Conservation (phyloP, 2,113 vertebrate species). For the Trichomycterus rosablanca region DNA sequence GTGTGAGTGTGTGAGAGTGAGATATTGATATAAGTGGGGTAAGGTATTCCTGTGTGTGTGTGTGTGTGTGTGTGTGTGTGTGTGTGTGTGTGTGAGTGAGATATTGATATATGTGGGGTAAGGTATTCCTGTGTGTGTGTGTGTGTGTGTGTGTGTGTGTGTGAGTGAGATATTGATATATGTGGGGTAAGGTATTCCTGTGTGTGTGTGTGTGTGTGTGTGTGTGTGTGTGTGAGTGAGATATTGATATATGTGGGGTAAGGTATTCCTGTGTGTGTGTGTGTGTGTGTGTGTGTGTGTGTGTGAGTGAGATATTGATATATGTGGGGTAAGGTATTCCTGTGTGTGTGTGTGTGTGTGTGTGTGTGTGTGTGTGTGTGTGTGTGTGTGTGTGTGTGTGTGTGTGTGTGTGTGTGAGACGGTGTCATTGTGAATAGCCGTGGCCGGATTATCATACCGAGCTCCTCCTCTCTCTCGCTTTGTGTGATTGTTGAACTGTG, state of each 20-base stretch:
- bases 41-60: no score
- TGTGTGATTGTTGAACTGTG: constrained; percentile 73
- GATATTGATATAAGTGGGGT: no score
- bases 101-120: not conserved
- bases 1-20: no score
- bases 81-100: not conserved
- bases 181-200: no score
- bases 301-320: not conserved
- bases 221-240: not conserved
- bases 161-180: not conserved
- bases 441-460: constrained; percentile 46
- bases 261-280: not conserved
- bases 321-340: not conserved
- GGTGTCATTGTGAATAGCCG: constrained; percentile 38
- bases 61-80: not conserved
- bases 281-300: not conserved
- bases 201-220: not conserved
- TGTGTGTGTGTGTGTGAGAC: constrained; percentile 31
- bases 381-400: constrained; percentile 8
- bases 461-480: constrained; percentile 49
- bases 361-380: constrained; percentile 4
- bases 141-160: no score
- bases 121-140: no score
- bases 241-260: not conserved
- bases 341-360: not conserved